A percentile compares a stretch with the other conserved stretches of the same genome.
These are phyloP conservation scores for Hymenochirus boettgeri DNA, from an alignment of 2,113 vertebrate genomes.

Conservation along the genomic window DNA sequence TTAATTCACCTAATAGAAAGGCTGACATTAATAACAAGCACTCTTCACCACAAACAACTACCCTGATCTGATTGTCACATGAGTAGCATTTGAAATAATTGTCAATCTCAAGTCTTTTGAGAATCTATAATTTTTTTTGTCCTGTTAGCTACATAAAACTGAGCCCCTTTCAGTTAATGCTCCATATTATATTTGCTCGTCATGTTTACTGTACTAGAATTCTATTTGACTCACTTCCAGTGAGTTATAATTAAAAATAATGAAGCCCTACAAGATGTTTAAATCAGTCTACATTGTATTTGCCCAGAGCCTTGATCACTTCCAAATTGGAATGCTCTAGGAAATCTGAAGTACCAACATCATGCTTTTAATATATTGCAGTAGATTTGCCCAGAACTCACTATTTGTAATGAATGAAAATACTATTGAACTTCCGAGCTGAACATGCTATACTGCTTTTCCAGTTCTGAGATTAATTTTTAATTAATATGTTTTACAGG, in stretches of 20 bases:
- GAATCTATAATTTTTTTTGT: slow-evolving; percentile 4
- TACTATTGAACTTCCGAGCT: slow-evolving; percentile 2
- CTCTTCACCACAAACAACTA: slow-evolving; percentile 10
- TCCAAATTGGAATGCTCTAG: slow-evolving; percentile 25
- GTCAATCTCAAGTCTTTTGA: not conserved
- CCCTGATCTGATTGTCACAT: not conserved
- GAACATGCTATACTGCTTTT: not conserved
- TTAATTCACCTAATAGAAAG: slow-evolving; percentile 1
- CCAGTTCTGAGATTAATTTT: slow-evolving; percentile 49
- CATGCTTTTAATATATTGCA: slow-evolving; percentile 6
- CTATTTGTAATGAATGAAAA: slow-evolving; percentile 9
- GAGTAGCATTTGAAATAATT: slow-evolving; percentile 8
- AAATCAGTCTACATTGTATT: slow-evolving; percentile 29
- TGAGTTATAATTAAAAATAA: slow-evolving; percentile 19
- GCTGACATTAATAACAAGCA: slow-evolving; percentile 7
- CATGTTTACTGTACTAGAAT: not conserved
- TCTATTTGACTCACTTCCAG: slow-evolving; percentile 5
- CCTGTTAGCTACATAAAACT: not conserved
- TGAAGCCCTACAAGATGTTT: slow-evolving; percentile 15
- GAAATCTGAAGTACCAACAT: slow-evolving; percentile 8
- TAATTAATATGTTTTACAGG: slow-evolving; percentile 61
- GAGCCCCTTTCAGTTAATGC: not conserved
- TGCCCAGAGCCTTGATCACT: slow-evolving; percentile 26
- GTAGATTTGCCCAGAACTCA: slow-evolving; percentile 59
- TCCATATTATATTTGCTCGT: not conserved